A percentile compares a stretch with the other conserved stretches of the same genome.
Conservation (phyloP, 2,797 vertebrate genomes). For the Tenualosa thibaudeaui region DNA sequence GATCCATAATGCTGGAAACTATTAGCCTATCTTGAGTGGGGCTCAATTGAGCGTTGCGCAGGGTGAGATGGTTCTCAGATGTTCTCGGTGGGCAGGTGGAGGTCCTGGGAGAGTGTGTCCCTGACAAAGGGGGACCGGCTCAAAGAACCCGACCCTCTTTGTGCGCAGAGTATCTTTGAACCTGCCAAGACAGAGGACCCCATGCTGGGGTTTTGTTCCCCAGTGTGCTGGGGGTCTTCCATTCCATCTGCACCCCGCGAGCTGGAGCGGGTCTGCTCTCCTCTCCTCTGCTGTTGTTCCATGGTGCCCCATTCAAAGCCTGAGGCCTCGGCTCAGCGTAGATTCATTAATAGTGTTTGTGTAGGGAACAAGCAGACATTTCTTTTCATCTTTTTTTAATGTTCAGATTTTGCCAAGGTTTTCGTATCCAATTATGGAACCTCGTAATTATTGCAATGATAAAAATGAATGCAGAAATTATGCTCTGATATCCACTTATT, state of each 20-base stretch:
- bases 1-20: conserved; percentile 74
- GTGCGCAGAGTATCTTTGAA: conserved; percentile 31
- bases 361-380: background rate
- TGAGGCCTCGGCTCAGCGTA: background rate
- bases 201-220: conserved; percentile 16
- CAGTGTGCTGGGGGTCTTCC: conserved; percentile 15
- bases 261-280: background rate
- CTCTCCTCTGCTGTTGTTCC: background rate
- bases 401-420: conserved; percentile 2
- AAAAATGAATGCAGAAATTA: conserved; percentile 10
- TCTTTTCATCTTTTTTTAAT: conserved; percentile 4
- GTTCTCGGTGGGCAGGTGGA: conserved; percentile 58
- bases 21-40: conserved; percentile 71
- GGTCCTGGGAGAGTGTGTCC: conserved; percentile 45
- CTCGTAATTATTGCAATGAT: conserved; percentile 30
- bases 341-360: conserved; percentile 6
- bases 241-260: background rate
- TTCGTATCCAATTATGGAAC: background rate
- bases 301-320: background rate
- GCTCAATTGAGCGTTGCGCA: conserved; percentile 73
- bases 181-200: conserved; percentile 39
- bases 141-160: conserved; percentile 29
- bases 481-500: background rate
- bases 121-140: conserved; percentile 35
- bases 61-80: conserved; percentile 75